Base-by-base conservation (phyloP, 2,113 vertebrate species). In the Callopanchax toddi region DNA sequence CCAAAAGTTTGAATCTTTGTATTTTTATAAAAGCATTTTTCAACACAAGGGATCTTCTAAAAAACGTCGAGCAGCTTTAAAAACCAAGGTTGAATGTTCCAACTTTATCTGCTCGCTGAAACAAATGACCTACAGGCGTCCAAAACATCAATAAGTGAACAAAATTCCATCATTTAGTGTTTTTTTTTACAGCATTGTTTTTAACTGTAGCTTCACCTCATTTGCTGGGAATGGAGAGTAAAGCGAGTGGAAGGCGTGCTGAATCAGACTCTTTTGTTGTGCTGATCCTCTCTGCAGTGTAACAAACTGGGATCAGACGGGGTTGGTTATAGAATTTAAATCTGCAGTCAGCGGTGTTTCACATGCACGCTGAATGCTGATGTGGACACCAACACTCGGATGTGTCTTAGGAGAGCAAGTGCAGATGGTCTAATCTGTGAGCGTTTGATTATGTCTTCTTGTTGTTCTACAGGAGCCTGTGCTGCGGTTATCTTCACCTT, bases 401-500 rank as follows among this genome's bases (percentile, higher is more conserved):
- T 49, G 42, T 49, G 51, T 56, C 16, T 60, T 23, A 52, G 15
- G 17, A 55, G 51, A 23, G 39, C 17, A 50, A 2, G 52, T 26
- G 20, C 34, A 67, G 25, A 20, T 1, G 22, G 36, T 44, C 18
- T 15, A n/a, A n/a, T 23, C 17, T 23, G 22, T 60, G 52, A 46
- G 49, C 54, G 58, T 12, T 22, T 39, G 49, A 60, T 12, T 34
- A 18, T 40, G 42, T 42, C 44, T 48, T 22, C 43, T 50, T 26
- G 29, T 26, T 39, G 52, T 26, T 26, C 60, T 63, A 18, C 48
- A 10, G 22, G 15, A 25, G 26, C 20, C 48, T 42, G 29, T 29
- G 45, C 50, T 66, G 59, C 1, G 56, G 54, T 63, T 59, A 74
- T 59, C 32, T 54, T 56, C 60, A 65, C 72, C 52, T 75, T 72